Conservation (phyloP, 1,140 invertebrate species). For the Propsilocerus akamusi region DNA sequence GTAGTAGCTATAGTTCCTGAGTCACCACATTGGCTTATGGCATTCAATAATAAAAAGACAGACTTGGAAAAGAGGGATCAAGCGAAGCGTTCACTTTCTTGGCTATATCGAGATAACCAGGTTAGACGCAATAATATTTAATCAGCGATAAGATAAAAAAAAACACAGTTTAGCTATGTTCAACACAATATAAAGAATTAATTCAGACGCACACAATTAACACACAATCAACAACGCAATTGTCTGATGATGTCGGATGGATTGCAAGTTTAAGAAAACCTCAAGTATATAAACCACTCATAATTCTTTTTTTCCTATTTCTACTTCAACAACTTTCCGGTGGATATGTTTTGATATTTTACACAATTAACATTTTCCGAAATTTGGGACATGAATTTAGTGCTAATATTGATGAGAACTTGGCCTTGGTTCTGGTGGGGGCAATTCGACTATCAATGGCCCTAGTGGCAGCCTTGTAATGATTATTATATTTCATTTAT, state of each 20-base stretch:
- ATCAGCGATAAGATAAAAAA: background rate
- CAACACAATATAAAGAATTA: background rate
- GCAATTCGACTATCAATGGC: constrained; percentile 30
- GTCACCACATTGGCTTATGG: constrained; percentile 33
- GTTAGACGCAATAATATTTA: constrained; percentile 4
- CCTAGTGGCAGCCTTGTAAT: constrained; percentile 21
- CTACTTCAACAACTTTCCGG: constrained; percentile 36
- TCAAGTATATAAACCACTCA: constrained; percentile 28
- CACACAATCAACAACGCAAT: too few species aligned
- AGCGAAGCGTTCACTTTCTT: constrained; percentile 17
- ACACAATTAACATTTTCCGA: constrained; percentile 36
- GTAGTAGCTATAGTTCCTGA: constrained; percentile 29
- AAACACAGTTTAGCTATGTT: background rate
- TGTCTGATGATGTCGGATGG: background rate
- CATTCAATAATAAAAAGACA: constrained; percentile 23
- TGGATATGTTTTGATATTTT: constrained; percentile 46
- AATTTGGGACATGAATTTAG: constrained; percentile 26
- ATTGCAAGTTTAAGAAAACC: background rate
- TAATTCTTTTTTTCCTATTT: constrained; percentile 29
- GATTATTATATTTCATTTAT: too few species aligned
- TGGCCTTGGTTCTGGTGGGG: constrained; percentile 29
- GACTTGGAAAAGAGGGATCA: constrained; percentile 12
- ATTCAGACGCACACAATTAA: background rate
- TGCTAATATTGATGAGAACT: constrained; percentile 24
- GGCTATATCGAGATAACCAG: constrained; percentile 21